A percentile compares a stretch with the other conserved stretches of the same genome.
Conservation (phyloP, 2,888 invertebrate genomes). For the Dyspetes luteomarginatus region DNA sequence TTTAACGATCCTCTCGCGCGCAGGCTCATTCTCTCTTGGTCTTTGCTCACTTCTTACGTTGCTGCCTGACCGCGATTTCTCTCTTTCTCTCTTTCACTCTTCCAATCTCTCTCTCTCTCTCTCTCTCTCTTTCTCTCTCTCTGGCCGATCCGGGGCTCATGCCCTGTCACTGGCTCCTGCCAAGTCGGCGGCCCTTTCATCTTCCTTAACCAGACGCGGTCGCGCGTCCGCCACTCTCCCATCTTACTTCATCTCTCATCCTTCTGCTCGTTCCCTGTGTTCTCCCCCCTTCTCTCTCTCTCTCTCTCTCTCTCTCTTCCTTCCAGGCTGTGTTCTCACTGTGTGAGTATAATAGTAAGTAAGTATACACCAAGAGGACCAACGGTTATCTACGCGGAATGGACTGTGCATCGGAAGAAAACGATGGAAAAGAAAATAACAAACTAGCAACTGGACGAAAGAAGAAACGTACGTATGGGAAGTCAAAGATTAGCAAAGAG, state of each 20-base stretch:
- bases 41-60: constrained; percentile 6
- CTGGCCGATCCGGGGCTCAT: constrained; percentile 69
- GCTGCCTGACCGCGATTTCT: constrained; percentile 48
- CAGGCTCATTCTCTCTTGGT: not conserved
- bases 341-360: constrained; percentile 50
- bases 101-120: constrained; percentile 53
- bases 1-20: constrained; percentile 76
- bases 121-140: constrained; percentile 38
- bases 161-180: constrained; percentile 80
- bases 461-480: constrained; percentile 7
- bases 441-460: not conserved
- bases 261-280: constrained; percentile 12
- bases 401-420: constrained; percentile 16
- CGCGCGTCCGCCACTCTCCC: constrained; percentile 60
- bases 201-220: constrained; percentile 77
- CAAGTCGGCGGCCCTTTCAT: constrained; percentile 79
- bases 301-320: constrained; percentile 61
- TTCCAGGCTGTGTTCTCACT: constrained; percentile 1
- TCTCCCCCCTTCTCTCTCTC: constrained; percentile 51
- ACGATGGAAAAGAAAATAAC: not conserved
- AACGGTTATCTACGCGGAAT: constrained; percentile 54
- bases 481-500: not conserved
- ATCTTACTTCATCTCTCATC: constrained; percentile 57
- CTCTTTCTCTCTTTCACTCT: constrained; percentile 29
- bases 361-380: constrained; percentile 50